Conservation (phyloP, 2,888 invertebrate genomes). For the Aspidiotus destructor region DNA sequence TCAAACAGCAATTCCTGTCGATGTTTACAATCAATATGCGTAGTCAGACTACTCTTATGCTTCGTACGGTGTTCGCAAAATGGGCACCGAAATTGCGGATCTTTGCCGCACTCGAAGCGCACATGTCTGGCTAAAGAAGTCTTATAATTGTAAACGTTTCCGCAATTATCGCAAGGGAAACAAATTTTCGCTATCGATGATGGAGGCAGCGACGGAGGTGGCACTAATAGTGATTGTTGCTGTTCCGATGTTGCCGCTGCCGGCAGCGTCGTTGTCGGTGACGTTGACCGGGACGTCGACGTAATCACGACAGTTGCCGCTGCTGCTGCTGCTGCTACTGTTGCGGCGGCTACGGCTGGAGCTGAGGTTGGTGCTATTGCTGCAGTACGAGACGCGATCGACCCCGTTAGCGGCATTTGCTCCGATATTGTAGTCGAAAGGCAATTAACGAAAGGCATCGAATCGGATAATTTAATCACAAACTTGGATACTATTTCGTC, state of each 20-base stretch:
- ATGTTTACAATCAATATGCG: slow-evolving; percentile 33
- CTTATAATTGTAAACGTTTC: slow-evolving; percentile 34
- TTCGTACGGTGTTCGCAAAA: slow-evolving; percentile 35
- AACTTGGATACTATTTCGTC: slow-evolving; percentile 31
- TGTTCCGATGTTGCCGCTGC: neutral
- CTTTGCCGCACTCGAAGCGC: slow-evolving; percentile 39
- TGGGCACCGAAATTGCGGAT: slow-evolving; percentile 38
- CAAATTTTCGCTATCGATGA: slow-evolving; percentile 7
- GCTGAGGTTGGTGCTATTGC: neutral
- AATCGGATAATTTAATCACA: slow-evolving; percentile 30
- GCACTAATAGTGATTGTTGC: neutral
- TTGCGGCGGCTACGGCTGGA: neutral
- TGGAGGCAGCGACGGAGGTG: neutral
- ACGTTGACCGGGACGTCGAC: neutral
- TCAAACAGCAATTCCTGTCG: slow-evolving; percentile 25
- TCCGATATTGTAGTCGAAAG: slow-evolving; percentile 6
- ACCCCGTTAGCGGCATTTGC: neutral
- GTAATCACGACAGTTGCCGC: neutral
- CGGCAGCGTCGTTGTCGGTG: neutral
- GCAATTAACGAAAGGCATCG: slow-evolving; percentile 29
- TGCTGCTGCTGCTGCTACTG: neutral
- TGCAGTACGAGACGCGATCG: neutral
- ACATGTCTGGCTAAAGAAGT: slow-evolving; percentile 38
- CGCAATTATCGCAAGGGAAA: slow-evolving; percentile 33
- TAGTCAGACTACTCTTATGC: slow-evolving; percentile 33